Conservation (phyloP, 1,140 invertebrate species). For the Andrena cerasifolii region DNA sequence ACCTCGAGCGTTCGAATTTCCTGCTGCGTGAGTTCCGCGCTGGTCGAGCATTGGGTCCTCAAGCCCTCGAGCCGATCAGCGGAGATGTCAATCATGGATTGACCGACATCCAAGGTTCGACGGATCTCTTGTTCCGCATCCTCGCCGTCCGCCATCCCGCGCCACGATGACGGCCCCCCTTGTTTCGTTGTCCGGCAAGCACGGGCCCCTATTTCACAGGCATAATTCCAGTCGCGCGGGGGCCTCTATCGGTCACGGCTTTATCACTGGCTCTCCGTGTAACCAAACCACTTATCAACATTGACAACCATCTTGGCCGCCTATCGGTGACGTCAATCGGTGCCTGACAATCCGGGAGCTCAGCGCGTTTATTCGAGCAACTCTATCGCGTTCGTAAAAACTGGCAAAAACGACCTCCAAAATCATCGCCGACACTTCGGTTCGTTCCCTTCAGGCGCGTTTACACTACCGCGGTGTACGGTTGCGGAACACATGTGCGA, state of each 20-base stretch:
- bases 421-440: neutral
- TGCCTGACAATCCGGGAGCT: constrained; percentile 53
- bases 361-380: constrained; percentile 37
- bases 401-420: neutral
- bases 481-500: too few species aligned
- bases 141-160: constrained; percentile 81
- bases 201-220: constrained; percentile 52
- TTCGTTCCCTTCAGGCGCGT: neutral
- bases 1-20: constrained; percentile 97
- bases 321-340: constrained; percentile 69
- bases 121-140: constrained; percentile 84
- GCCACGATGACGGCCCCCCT: constrained; percentile 67
- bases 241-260: constrained; percentile 16
- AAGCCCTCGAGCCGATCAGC: constrained; percentile 95
- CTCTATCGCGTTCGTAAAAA: constrained; percentile 35
- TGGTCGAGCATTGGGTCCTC: constrained; percentile 95
- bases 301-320: constrained; percentile 70
- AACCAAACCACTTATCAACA: constrained; percentile 72
- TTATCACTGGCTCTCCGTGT: constrained; percentile 65
- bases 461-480: neutral
- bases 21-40: constrained; percentile 95
- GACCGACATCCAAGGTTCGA: constrained; percentile 85
- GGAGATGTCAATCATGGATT: constrained; percentile 97
- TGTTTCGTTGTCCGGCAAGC: constrained; percentile 53
- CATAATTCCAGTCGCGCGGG: constrained; percentile 54